Evolutionary conservation across 1,140 invertebrate genomes (phyloP).

Genomic region (Trichogramma pretiosum): DNA sequence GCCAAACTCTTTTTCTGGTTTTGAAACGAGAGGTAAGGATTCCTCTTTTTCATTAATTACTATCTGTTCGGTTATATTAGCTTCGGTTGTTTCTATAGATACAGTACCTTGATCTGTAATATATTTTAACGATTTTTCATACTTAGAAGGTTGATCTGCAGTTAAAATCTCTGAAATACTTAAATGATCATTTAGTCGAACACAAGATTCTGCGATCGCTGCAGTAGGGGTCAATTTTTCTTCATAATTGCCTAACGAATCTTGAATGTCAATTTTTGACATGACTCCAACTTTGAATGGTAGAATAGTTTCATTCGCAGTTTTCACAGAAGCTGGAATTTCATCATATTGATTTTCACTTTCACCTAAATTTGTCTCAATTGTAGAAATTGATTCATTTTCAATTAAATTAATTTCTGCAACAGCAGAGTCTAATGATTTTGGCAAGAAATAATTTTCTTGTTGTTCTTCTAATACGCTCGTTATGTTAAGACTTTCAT

Average conservation of each 20-base stretch:
- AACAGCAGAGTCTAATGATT: too few relatives aligned
- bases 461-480: constrained; percentile 52
- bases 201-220: constrained; percentile 43
- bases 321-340: too few relatives aligned
- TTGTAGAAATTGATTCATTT: constrained; percentile 50
- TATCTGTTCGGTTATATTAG: constrained; percentile 50
- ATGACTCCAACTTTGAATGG: constrained; percentile 49
- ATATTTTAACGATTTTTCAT: constrained; percentile 47
- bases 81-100: constrained; percentile 47
- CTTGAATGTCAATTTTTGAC: constrained; percentile 46
- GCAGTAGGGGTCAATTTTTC: constrained; percentile 38
- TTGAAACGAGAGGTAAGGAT: constrained; percentile 29
- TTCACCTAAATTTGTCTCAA: constrained; percentile 51
- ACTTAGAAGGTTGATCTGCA: constrained; percentile 47
- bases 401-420: constrained; percentile 52
- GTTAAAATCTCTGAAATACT: constrained; percentile 48
- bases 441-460: constrained; percentile 51
- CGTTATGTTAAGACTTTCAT: constrained; percentile 52
- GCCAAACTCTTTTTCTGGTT: constrained; percentile 35
- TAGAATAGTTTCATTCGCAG: constrained; percentile 43
- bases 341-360: constrained; percentile 49
- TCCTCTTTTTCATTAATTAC: constrained; percentile 48
- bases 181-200: constrained; percentile 49
- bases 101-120: constrained; percentile 44
- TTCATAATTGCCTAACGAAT: constrained; percentile 49